Conservation (phyloP, 2,888 invertebrate species). For the Oligia strigilis region DNA sequence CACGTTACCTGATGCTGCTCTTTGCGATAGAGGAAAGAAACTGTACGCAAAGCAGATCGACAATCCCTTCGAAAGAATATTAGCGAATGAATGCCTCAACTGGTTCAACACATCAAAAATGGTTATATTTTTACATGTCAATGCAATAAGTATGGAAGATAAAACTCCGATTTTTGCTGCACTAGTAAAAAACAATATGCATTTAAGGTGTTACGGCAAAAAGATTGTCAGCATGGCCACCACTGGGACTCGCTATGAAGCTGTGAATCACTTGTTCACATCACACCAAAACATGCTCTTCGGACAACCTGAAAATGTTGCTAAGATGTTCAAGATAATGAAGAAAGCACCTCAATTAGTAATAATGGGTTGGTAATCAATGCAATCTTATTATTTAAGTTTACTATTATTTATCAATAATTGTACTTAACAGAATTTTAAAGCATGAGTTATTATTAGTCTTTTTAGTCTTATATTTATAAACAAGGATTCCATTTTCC, state of each 20-base stretch:
- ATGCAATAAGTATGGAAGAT: slow-evolving; percentile 92
- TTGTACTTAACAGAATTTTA: not conserved
- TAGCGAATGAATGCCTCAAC: slow-evolving; percentile 93
- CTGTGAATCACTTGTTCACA: slow-evolving; percentile 92
- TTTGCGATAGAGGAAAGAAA: slow-evolving; percentile 87
- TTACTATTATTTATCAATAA: not conserved
- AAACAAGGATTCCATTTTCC: not conserved
- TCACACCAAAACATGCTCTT: slow-evolving; percentile 93
- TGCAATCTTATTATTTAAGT: not conserved
- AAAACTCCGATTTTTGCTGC: slow-evolving; percentile 91
- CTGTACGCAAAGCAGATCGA: slow-evolving; percentile 80
- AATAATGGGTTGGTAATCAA: slow-evolving; percentile 91
- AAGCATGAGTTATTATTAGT: not conserved
- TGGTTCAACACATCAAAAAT: slow-evolving; percentile 93
- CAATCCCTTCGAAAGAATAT: slow-evolving; percentile 93
- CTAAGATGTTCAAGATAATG: slow-evolving; percentile 91
- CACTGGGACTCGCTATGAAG: slow-evolving; percentile 92
- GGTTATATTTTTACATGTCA: slow-evolving; percentile 93
- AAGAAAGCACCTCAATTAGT: slow-evolving; percentile 93
- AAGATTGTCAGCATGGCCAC: slow-evolving; percentile 93
- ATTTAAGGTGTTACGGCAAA: slow-evolving; percentile 92
- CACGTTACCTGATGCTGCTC: slow-evolving; percentile 83
- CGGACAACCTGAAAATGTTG: slow-evolving; percentile 92
- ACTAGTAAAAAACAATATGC: slow-evolving; percentile 93
- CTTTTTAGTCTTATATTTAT: not conserved